Evolutionary conservation across 2,888 invertebrate species (phyloP).

Genomic region (Boloria euphrosyne): DNA sequence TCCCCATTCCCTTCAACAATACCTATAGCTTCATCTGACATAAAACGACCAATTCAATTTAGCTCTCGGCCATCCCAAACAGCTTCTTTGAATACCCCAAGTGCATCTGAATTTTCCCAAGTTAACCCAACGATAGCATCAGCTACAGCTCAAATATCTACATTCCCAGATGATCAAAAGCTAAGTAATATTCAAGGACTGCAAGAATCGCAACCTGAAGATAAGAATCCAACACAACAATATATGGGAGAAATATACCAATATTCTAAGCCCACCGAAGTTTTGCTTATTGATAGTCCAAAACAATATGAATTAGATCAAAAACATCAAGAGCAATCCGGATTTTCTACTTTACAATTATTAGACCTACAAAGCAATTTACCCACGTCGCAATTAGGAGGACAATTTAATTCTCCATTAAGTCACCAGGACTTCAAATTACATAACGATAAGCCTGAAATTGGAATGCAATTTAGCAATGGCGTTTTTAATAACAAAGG

Average conservation of each 20-base stretch:
- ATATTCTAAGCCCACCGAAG: slow-evolving; percentile 60
- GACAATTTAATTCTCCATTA: background rate
- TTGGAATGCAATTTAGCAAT: background rate
- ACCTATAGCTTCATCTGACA: slow-evolving; percentile 44
- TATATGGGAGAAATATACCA: slow-evolving; percentile 59
- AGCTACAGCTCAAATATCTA: slow-evolving; percentile 1
- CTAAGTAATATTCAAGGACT: background rate
- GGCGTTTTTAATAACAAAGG: slow-evolving; percentile 1
- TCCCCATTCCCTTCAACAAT: slow-evolving; percentile 55
- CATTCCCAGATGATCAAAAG: background rate
- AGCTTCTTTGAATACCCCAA: slow-evolving; percentile 13
- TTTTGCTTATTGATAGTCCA: slow-evolving; percentile 47
- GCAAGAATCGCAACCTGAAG: slow-evolving; percentile 10
- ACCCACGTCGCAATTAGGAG: too few relatives aligned
- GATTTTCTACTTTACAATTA: too few relatives aligned
- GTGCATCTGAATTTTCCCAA: slow-evolving; percentile 4
- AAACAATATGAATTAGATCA: slow-evolving; percentile 22
- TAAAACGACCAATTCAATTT: slow-evolving; percentile 17
- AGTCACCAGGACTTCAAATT: too few relatives aligned
- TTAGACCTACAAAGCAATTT: background rate
- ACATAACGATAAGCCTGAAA: background rate
- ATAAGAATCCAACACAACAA: slow-evolving; percentile 9
- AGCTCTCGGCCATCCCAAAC: slow-evolving; percentile 9
- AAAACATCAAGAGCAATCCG: background rate
- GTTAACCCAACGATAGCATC: slow-evolving; percentile 1